Base-by-base conservation (phyloP, 1,140 invertebrate genomes). In the Conus ventricosus region DNA sequence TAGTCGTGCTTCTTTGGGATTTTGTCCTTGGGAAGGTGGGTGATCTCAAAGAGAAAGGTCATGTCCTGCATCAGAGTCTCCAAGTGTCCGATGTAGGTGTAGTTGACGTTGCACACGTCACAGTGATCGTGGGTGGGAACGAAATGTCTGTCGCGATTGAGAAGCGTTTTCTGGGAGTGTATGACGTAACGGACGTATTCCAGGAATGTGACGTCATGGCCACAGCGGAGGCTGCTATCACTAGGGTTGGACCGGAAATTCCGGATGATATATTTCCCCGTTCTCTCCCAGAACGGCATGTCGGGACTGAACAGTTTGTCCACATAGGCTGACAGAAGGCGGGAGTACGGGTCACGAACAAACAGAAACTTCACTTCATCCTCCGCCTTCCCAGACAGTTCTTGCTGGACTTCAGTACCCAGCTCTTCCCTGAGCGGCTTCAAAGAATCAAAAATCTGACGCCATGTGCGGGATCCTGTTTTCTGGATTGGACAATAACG, bases 241-340 rank as follows among this genome's bases (percentile, higher is more conserved):
- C 89, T 87, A 27, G 92, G 55, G 84, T 87, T 88, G 78, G 86
- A 81, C 1, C 93, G 84, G 82, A 92, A 93, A 20, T 91, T 91
- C 13, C 85, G 54, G 1, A 92, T 90, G 27, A 93, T 92, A 75
- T 87, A 91, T 71, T 87, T 91, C 5, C 93, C 93, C 57, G 91
- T 91, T 27, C 90, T 88, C 75, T 88, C 89, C 93, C 93, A 93
- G 78, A 91, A 93, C 25, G 90, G 89, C 15, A 92, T 90, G 85
- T 92, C 93, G 25, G 93, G 93, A 8, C 92, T 89, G 82, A 92
- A 93, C n/a, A 93, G 55, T 89, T 93, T 93, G 83, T 93, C 92
- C n/a, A 92, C 90, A 85, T 92, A 93, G 23, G 92, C 93, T 7
- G 93, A 93, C 4, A 93, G 63, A 7, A 93, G 87, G 15, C 93